phyloP scores from a whole-genome alignment of 2,888 invertebrate genomes.

The Metellina segmentata region DNA sequence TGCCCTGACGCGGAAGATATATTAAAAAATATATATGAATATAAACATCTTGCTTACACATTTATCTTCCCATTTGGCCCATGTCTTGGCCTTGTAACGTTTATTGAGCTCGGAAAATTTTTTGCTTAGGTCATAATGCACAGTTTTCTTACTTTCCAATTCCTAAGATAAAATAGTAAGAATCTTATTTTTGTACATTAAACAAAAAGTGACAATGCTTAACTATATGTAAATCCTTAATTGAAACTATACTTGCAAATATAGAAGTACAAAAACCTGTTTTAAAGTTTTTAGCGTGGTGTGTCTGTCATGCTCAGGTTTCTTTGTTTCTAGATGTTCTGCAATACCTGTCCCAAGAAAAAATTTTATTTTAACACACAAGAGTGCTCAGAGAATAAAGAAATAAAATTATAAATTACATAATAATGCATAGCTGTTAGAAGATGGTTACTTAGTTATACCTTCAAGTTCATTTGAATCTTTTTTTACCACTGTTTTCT shows the following conservation, averaged over 20 bases:
- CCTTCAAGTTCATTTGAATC: constrained; percentile 14
- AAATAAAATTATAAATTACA: background rate
- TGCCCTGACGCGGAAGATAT: background rate
- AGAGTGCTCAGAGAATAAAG: background rate
- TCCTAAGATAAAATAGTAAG: constrained; percentile 7
- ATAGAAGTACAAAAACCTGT: background rate
- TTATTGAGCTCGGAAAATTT: constrained; percentile 34
- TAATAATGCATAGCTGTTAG: background rate
- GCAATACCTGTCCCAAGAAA: background rate
- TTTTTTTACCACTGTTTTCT: constrained; percentile 20
- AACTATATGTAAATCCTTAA: background rate
- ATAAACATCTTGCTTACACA: constrained; percentile 42
- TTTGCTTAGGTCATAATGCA: background rate
- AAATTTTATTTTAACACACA: background rate
- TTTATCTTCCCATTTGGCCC: constrained; percentile 58
- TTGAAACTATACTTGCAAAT: background rate
- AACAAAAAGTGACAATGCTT: background rate
- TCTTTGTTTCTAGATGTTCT: background rate
- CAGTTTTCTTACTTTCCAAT: constrained; percentile 22
- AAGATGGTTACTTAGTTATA: constrained; percentile 3
- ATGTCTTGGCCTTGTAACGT: constrained; percentile 16
- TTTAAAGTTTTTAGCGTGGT: background rate
- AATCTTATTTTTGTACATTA: background rate
- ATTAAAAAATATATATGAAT: background rate
- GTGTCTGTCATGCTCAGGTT: background rate